Conservation (phyloP, 2,113 vertebrate genomes). For the Laticauda laticaudata region DNA sequence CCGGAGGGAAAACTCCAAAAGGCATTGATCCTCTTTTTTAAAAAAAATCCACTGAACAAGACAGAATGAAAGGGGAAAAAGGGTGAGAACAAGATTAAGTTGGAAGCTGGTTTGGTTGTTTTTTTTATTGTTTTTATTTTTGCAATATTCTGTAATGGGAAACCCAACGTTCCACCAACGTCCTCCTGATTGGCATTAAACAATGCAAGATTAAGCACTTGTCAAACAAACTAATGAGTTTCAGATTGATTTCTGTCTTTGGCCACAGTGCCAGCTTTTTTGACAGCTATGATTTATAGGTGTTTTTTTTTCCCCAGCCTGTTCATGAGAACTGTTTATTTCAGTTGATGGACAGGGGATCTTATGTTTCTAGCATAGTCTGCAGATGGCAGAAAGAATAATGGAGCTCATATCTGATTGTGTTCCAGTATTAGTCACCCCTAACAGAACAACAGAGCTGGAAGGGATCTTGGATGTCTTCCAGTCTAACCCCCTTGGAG, state of each 20-base stretch:
- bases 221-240: constrained; percentile 77
- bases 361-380: constrained; percentile 65
- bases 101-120: constrained; percentile 48
- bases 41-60: constrained; percentile 42
- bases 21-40: constrained; percentile 44
- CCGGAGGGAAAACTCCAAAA: constrained; percentile 28
- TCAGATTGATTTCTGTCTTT: constrained; percentile 81
- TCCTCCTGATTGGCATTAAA: constrained; percentile 66
- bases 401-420: constrained; percentile 60
- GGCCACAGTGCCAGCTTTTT: constrained; percentile 67
- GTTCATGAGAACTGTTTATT: constrained; percentile 76
- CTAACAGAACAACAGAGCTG: too few species aligned
- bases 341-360: constrained; percentile 71
- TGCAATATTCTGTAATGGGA: constrained; percentile 56
- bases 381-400: constrained; percentile 59
- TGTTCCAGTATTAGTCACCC: constrained; percentile 5
- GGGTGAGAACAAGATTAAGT: constrained; percentile 59
- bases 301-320: constrained; percentile 67
- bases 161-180: constrained; percentile 58
- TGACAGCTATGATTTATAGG: constrained; percentile 79
- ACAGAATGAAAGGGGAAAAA: constrained; percentile 35
- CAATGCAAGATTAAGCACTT: constrained; percentile 75
- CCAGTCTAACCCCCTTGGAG: too few species aligned
- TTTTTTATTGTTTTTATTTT: neutral
- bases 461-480: too few species aligned